Evolutionary conservation across 2,888 invertebrate species (phyloP).

Genomic region (Onthophagus sagittarius): DNA sequence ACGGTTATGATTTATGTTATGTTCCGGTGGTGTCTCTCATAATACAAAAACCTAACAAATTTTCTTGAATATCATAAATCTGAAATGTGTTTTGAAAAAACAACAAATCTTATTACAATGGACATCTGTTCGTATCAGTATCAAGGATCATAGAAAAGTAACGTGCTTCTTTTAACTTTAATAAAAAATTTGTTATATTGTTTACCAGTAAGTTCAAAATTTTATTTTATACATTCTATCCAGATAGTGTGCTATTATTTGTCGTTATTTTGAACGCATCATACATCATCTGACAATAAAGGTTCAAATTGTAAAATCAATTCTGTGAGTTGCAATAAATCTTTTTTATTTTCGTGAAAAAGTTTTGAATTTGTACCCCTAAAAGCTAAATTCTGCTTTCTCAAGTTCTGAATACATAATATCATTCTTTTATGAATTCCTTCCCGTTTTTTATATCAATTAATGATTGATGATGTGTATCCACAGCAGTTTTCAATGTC

Average conservation of each 20-base stretch:
- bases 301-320: neutral
- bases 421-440: too few species aligned
- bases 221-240: neutral
- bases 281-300: constrained; percentile 2
- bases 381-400: too few species aligned
- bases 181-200: neutral
- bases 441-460: too few species aligned
- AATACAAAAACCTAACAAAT: constrained; percentile 1
- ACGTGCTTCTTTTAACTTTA: constrained; percentile 1
- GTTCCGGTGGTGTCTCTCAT: neutral
- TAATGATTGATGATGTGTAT: too few species aligned
- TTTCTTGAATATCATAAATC: neutral
- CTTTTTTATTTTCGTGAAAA: neutral
- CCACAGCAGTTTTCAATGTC: too few species aligned
- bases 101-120: neutral
- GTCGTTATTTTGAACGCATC: neutral
- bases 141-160: neutral
- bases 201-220: neutral
- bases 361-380: too few species aligned
- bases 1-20: neutral
- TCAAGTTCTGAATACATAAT: too few species aligned
- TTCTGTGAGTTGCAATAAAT: constrained; percentile 1
- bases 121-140: neutral
- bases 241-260: neutral
- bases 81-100: neutral